Evolutionary conservation across 1,140 invertebrate species (phyloP).

Genomic region (Meloidogyne exigua): DNA sequence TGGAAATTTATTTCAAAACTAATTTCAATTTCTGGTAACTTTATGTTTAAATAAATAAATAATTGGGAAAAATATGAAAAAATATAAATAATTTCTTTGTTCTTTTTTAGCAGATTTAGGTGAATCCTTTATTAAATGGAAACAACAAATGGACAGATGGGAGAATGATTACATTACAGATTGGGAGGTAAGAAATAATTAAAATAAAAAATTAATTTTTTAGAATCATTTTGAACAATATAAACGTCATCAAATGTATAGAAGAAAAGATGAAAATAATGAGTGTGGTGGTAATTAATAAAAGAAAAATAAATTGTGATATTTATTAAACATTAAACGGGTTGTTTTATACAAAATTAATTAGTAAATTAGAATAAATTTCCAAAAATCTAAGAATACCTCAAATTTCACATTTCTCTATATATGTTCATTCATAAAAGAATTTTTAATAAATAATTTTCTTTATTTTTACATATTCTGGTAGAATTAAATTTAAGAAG

Average conservation of each 20-base stretch:
- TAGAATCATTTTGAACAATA: conserved; percentile 66
- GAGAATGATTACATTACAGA: conserved; percentile 67
- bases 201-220: neutral
- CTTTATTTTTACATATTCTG: no score
- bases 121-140: conserved; percentile 66
- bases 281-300: neutral
- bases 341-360: neutral
- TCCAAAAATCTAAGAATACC: neutral
- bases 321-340: neutral
- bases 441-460: no score
- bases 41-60: no score
- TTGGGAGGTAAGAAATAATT: conserved; percentile 51
- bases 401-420: neutral
- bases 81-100: conserved; percentile 32
- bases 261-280: conserved; percentile 5
- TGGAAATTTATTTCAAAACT: conserved; percentile 90
- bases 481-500: no score
- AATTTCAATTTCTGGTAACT: conserved; percentile 70
- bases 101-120: conserved; percentile 64
- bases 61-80: neutral
- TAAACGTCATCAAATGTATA: conserved; percentile 58
- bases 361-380: neutral
- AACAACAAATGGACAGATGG: conserved; percentile 66
- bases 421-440: no score
- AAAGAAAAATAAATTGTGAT: conserved; percentile 4